Evolutionary conservation across 2,888 invertebrate genomes (phyloP).

Genomic region (Eremobia ochroleuca): DNA sequence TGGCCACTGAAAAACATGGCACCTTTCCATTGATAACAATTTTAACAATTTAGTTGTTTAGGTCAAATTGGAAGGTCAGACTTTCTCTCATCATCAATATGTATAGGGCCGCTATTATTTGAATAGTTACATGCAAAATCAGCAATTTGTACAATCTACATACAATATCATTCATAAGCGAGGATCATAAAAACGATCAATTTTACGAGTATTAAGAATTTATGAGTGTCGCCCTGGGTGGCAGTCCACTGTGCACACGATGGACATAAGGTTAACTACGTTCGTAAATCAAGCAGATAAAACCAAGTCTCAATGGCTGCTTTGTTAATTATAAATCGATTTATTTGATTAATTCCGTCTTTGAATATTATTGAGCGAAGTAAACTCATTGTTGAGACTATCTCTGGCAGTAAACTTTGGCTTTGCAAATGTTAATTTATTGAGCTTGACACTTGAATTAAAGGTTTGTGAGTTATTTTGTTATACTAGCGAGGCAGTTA

Average conservation of each 20-base stretch:
- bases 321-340: conserved; percentile 64
- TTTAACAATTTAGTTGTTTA: not conserved
- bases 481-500: not conserved
- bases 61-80: not conserved
- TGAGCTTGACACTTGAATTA: not conserved
- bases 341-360: conserved; percentile 53
- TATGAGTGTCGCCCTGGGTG: conserved; percentile 49
- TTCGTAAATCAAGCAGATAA: conserved; percentile 58
- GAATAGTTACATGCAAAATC: conserved; percentile 20
- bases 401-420: conserved; percentile 25
- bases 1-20: not conserved
- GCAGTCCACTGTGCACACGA: conserved; percentile 19
- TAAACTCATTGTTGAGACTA: conserved; percentile 36
- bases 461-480: not conserved
- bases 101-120: not conserved
- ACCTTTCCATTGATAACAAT: not conserved
- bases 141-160: conserved; percentile 42
- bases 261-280: conserved; percentile 51
- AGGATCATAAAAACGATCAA: conserved; percentile 49
- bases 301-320: conserved; percentile 55
- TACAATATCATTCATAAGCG: conserved; percentile 48
- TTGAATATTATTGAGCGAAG: conserved; percentile 30
- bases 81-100: conserved; percentile 12
- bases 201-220: conserved; percentile 52
- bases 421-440: conserved; percentile 27